Conservation (phyloP, 2,113 vertebrate species). For the Balaeniceps rex region DNA sequence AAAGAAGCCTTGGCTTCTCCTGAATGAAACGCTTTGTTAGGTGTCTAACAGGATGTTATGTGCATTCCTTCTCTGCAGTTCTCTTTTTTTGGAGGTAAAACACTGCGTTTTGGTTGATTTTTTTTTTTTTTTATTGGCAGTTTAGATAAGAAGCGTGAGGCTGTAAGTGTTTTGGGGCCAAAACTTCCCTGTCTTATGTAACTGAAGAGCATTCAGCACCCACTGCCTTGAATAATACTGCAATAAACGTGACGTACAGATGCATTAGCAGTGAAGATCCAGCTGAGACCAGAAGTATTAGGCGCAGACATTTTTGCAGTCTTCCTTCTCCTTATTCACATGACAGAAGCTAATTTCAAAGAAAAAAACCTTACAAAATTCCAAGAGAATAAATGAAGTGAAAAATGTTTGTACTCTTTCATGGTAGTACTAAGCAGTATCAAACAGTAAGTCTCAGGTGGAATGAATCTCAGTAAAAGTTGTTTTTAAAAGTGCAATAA, state of each 20-base stretch:
- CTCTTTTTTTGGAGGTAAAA: neutral
- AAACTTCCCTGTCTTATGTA: neutral
- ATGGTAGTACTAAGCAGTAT: neutral
- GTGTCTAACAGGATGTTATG: neutral
- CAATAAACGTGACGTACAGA: neutral
- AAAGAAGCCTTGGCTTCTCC: neutral
- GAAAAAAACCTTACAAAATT: neutral
- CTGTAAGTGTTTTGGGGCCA: neutral
- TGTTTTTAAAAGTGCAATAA: conserved; percentile 25
- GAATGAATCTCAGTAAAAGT: neutral
- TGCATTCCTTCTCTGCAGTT: neutral
- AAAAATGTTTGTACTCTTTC: neutral
- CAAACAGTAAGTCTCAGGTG: neutral
- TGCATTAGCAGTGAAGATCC: neutral
- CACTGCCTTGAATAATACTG: neutral
- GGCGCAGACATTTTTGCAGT: neutral
- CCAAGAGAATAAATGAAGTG: neutral
- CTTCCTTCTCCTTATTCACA: neutral
- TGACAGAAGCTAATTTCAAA: neutral
- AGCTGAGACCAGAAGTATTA: neutral
- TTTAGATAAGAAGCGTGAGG: neutral
- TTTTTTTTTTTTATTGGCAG: neutral
- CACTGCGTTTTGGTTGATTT: neutral
- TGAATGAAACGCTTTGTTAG: neutral
- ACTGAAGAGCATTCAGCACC: neutral